Percentiles rank a stretch among this genome's conserved stretches.
Evolutionary conservation across 2,888 invertebrate genomes (phyloP).

Genomic region (Pinctada fucata): DNA sequence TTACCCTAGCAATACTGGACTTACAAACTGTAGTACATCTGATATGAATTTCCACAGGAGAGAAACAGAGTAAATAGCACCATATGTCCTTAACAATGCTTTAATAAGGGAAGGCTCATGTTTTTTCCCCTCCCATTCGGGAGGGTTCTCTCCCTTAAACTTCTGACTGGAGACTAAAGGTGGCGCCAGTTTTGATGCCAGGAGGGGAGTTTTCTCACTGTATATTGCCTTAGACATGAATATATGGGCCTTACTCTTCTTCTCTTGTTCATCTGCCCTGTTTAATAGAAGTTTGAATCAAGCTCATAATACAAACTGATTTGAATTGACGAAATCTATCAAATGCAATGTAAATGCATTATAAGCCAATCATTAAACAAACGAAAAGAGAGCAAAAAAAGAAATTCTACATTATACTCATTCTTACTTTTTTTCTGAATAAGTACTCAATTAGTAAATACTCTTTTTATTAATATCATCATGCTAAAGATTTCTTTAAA

Average conservation of each 20-base stretch:
- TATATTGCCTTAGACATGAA: not conserved
- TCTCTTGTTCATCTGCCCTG: not conserved
- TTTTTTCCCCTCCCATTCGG: conserved; percentile 40
- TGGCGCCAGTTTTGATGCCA: not conserved
- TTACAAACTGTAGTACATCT: conserved; percentile 62
- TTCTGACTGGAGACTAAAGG: not conserved
- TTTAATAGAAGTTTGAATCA: too few species aligned
- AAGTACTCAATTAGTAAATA: too few species aligned
- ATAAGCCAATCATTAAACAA: too few species aligned
- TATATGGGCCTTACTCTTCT: not conserved
- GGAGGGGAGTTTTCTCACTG: conserved; percentile 30
- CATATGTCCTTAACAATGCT: conserved; percentile 53
- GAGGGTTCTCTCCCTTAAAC: conserved; percentile 34
- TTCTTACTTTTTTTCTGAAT: too few species aligned
- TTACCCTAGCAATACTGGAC: conserved; percentile 58
- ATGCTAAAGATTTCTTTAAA: too few species aligned
- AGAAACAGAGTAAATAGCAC: conserved; percentile 56
- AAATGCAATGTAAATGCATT: too few species aligned
- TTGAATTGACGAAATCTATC: too few species aligned
- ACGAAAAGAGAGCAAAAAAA: too few species aligned
- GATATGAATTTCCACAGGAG: conserved; percentile 59
- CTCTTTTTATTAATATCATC: too few species aligned
- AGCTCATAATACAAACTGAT: too few species aligned
- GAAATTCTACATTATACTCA: too few species aligned
- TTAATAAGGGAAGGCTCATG: conserved; percentile 56